phyloP scores from a whole-genome alignment of 2,797 vertebrate genomes.

The Smutsia temminckii region DNA sequence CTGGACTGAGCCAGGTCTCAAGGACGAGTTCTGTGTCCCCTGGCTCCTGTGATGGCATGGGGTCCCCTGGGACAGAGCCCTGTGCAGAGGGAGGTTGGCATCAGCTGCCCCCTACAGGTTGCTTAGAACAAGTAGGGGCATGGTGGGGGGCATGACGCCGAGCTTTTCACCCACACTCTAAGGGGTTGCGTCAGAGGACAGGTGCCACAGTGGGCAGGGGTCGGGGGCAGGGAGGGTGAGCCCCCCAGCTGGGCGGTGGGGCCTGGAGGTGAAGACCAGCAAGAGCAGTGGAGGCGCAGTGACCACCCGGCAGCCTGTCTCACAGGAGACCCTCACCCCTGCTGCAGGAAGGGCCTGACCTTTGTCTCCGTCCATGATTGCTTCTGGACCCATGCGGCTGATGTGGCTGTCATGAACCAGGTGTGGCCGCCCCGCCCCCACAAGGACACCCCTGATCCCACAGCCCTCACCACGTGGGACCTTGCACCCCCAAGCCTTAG shows the following conservation, averaged over 20 bases:
- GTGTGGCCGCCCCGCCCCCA: conserved; percentile 75
- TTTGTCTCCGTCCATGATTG: conserved; percentile 98
- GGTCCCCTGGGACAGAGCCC: background rate
- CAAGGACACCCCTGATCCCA: background rate
- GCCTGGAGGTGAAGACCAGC: rapidly evolving
- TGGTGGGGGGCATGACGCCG: background rate
- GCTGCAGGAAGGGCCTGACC: conserved; percentile 90
- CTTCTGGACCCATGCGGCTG: conserved; percentile 96
- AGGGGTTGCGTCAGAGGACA: background rate
- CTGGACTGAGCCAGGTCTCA: background rate
- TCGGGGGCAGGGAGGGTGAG: background rate
- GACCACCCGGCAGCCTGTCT: background rate
- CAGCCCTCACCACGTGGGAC: background rate
- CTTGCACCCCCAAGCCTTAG: too few species aligned
- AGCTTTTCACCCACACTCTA: rapidly evolving
- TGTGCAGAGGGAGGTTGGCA: background rate
- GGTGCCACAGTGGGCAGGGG: rapidly evolving
- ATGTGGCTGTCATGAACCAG: conserved; percentile 95
- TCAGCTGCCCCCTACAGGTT: too few species aligned
- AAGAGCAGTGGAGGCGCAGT: background rate
- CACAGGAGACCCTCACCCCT: background rate
- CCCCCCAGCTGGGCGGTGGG: background rate
- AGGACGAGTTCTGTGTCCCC: background rate
- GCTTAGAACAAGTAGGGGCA: background rate
- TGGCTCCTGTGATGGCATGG: background rate